Evolutionary conservation across 2,113 vertebrate genomes (phyloP), one percentile per base, ranked within the genome.

Genomic region (Siniperca knerii): DNA sequence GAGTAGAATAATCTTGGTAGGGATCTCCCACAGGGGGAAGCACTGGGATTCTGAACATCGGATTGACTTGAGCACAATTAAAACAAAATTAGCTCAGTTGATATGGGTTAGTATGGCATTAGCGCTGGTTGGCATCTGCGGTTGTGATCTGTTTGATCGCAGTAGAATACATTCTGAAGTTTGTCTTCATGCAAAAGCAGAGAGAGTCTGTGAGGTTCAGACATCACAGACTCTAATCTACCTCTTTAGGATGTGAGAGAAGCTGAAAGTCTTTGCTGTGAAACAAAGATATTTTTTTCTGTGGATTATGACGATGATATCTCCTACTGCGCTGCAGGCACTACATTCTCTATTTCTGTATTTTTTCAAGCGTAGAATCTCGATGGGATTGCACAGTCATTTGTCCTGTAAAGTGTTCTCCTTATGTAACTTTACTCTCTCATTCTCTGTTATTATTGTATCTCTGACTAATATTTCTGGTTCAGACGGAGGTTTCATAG

Each of bases 261-360:
- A 54, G 69, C 86, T 68, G 68, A 79, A 71, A 81, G 82, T 89
- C 81, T 89, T 84, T 75, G 82, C 87, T 79, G 79, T 82, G 84
- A 89, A 85, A 93, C 90, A 90, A 88, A 91, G 82, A 88, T 85
- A 61, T 77, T 84, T 85, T 89, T 85, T 89, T 75, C 77, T 67
- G 79, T 91, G 91, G 87, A 93, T 93, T 92, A 92, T 88, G 92
- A 90, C 57, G 81, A 91, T 89, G 82, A 87, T 92, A 92, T 93
- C 84, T 84, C 60, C 84, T 50, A 74, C 89, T 78, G 78, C 15
- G 91, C 92, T 93, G 82, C 92, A 93, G 93, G 91, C 92, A 52
- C 88, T 90, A 81, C 87, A 82, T 90, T 89, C 88, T 92, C 83
- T 80, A 85, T 93, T 92, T 90, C 85, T 90, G 85, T 84, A 87